Conservation (phyloP, 2,113 vertebrate species). For the Cephalopterus ornatus region DNA sequence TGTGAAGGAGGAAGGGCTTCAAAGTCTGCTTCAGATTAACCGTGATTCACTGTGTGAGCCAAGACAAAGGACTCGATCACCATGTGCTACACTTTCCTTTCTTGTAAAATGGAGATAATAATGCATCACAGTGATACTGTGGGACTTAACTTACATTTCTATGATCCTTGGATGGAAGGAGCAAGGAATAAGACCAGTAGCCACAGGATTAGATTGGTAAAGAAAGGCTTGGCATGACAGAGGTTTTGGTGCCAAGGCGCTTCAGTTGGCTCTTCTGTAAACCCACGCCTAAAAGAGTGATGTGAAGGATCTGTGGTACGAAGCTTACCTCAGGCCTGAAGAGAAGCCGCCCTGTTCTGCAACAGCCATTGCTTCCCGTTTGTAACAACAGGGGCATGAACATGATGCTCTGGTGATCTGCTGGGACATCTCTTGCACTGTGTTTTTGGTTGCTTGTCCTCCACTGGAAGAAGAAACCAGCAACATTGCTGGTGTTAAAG, state of each 20-base stretch:
- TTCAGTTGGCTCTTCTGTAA: constrained; percentile 13
- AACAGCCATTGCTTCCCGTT: constrained; percentile 22
- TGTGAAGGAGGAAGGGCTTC: neutral
- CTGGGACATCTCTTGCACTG: neutral
- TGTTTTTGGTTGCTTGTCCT: neutral
- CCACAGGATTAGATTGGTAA: constrained; percentile 1
- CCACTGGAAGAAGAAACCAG: constrained; percentile 11
- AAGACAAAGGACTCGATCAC: neutral
- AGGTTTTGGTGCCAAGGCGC: neutral
- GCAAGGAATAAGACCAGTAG: neutral
- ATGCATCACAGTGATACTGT: neutral
- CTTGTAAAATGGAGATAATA: neutral
- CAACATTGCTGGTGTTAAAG: neutral
- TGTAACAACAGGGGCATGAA: neutral
- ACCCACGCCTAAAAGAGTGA: neutral
- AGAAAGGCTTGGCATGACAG: neutral
- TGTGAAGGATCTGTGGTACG: neutral
- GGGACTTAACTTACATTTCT: neutral
- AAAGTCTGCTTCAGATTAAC: neutral
- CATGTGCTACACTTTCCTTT: neutral
- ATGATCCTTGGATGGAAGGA: neutral
- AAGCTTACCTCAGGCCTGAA: neutral
- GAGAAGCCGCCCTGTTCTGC: neutral
- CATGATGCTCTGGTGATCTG: neutral
- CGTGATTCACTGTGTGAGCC: neutral